Conservation (phyloP, 2,113 vertebrate species). For the Fregata magnificens region DNA sequence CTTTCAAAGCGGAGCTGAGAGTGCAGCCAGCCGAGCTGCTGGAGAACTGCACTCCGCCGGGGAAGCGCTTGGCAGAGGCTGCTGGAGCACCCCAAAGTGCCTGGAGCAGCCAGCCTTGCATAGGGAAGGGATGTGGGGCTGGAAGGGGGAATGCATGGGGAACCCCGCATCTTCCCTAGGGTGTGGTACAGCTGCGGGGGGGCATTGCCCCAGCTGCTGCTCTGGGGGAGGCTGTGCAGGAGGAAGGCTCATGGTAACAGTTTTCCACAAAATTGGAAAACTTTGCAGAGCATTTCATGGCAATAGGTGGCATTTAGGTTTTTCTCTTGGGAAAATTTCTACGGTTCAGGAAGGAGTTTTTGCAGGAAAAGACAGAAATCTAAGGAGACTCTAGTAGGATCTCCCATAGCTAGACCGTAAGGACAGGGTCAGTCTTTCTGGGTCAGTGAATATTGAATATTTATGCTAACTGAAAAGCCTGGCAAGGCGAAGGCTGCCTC, state of each 20-base stretch:
- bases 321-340: not conserved
- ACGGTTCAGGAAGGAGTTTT: not conserved
- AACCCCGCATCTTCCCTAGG: not conserved
- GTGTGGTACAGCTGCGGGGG: accelerated
- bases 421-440: not conserved
- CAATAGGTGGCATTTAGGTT: not conserved
- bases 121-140: accelerated
- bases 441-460: not conserved
- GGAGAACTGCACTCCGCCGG: accelerated
- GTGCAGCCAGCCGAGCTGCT: not conserved
- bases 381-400: not conserved
- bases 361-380: not conserved
- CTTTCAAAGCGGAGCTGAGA: not conserved
- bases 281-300: not conserved
- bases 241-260: not conserved
- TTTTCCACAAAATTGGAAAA: not conserved
- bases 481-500: not conserved
- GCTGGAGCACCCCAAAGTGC: not conserved
- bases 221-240: accelerated
- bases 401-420: not conserved
- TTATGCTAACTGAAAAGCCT: not conserved
- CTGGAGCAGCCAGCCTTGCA: accelerated
- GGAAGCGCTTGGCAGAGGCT: not conserved
- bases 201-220: not conserved
- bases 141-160: not conserved